Percentiles rank a stretch among this genome's conserved stretches.
Evolutionary conservation across 2,113 vertebrate species (phyloP).

Genomic region (Bubo bubo): DNA sequence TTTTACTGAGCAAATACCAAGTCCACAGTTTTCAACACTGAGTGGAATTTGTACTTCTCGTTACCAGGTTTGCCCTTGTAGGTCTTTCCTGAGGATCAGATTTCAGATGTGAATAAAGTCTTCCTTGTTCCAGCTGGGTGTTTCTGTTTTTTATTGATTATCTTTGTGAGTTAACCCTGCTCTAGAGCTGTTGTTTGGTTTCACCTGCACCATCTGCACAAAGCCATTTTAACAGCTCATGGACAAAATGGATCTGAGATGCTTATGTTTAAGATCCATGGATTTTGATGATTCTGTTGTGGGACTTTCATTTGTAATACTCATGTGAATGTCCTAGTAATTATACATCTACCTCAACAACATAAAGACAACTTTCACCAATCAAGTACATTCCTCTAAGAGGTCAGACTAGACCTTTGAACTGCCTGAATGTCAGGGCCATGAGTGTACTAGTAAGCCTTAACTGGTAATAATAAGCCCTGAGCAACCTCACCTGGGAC

Average conservation of each 20-base stretch:
- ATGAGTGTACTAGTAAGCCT: not conserved
- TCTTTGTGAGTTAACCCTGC: not conserved
- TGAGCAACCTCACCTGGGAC: not conserved
- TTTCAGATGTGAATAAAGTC: not conserved
- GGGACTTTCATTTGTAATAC: not conserved
- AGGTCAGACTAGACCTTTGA: not conserved
- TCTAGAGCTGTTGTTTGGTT: not conserved
- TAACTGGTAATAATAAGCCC: not conserved
- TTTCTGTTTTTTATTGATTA: not conserved
- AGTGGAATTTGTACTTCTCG: not conserved
- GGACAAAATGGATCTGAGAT: not conserved
- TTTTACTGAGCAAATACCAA: not conserved
- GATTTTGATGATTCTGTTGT: not conserved
- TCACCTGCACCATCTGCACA: not conserved
- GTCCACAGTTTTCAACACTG: not conserved
- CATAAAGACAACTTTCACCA: not conserved
- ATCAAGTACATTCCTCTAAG: not conserved
- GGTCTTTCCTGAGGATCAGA: not conserved
- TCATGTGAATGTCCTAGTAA: not conserved
- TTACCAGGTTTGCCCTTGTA: not conserved
- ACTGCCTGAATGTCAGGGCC: not conserved
- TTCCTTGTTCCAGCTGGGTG: not conserved
- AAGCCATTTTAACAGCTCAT: not conserved
- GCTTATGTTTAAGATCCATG: not conserved
- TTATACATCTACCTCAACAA: not conserved